Conservation (phyloP, 2,888 invertebrate species). For the Phyllotreta cruciferae region DNA sequence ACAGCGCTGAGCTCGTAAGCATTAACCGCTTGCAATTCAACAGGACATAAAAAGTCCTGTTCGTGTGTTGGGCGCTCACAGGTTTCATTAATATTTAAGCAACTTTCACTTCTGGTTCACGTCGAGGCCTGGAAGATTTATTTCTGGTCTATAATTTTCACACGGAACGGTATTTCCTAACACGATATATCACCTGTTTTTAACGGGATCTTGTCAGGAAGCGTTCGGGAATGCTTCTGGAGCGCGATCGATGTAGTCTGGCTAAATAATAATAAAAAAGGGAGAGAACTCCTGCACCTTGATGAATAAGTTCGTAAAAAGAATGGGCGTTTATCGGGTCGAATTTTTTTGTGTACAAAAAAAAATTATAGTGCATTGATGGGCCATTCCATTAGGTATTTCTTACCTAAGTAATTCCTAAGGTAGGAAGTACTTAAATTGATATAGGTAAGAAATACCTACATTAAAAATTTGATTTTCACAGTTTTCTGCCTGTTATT, state of each 20-base stretch:
- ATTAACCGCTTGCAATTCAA: slow-evolving; percentile 19
- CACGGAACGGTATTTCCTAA: slow-evolving; percentile 21
- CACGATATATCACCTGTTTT: slow-evolving; percentile 28
- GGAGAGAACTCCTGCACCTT: neutral
- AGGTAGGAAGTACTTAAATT: no score
- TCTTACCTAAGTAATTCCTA: no score
- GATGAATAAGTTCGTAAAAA: neutral
- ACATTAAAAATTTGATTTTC: no score
- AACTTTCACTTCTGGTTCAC: slow-evolving; percentile 23
- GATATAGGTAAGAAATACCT: no score
- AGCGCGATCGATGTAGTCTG: slow-evolving; percentile 13
- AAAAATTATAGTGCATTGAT: no score
- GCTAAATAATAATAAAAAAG: slow-evolving; percentile 1
- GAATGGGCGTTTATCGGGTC: neutral
- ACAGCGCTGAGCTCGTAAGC: no score
- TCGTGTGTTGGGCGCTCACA: slow-evolving; percentile 1
- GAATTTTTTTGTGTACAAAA: no score
- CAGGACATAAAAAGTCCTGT: slow-evolving; percentile 14
- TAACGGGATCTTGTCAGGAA: slow-evolving; percentile 23
- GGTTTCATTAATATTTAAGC: slow-evolving; percentile 29
- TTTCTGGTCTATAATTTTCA: slow-evolving; percentile 29
- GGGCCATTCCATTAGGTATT: no score
- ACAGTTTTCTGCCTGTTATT: no score
- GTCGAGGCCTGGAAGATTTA: slow-evolving; percentile 25
- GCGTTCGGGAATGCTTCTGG: slow-evolving; percentile 2